Percentiles rank a stretch among this genome's conserved stretches.
Conservation (phyloP, 2,113 vertebrate species). For the Cacatua alba region DNA sequence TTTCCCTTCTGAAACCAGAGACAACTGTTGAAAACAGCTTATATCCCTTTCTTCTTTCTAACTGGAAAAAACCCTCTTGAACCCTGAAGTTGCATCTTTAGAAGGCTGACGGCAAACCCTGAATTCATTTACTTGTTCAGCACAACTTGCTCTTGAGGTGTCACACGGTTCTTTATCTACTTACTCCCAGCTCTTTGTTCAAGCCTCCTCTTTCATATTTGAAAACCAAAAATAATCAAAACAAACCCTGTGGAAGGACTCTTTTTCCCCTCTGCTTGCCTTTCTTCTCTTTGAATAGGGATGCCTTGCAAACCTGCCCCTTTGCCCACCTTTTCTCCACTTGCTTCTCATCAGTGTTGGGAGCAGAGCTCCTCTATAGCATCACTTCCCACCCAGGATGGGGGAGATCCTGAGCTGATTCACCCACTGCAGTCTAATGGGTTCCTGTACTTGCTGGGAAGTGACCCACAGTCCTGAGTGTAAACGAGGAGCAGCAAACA, state of each 20-base stretch:
- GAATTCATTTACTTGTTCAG: neutral
- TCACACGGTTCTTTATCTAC: neutral
- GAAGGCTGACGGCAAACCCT: neutral
- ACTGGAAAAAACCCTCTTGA: neutral
- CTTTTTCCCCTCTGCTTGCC: neutral
- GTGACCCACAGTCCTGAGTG: neutral
- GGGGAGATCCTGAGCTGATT: neutral
- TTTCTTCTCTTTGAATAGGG: neutral
- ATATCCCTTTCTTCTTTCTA: neutral
- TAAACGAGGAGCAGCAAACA: neutral
- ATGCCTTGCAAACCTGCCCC: neutral
- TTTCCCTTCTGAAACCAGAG: neutral
- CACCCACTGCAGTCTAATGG: neutral
- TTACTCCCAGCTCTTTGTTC: neutral
- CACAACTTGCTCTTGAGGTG: neutral
- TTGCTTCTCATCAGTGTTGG: neutral
- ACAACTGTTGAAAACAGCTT: neutral
- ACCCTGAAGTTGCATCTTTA: neutral
- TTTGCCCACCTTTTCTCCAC: neutral
- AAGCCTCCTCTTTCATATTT: neutral
- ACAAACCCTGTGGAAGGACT: neutral
- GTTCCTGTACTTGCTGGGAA: neutral
- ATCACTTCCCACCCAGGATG: neutral
- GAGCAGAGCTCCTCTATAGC: neutral
- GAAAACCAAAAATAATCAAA: neutral